phyloP scores from a whole-genome alignment of 2,797 vertebrate species.

The Lophotriccus pileatus region DNA sequence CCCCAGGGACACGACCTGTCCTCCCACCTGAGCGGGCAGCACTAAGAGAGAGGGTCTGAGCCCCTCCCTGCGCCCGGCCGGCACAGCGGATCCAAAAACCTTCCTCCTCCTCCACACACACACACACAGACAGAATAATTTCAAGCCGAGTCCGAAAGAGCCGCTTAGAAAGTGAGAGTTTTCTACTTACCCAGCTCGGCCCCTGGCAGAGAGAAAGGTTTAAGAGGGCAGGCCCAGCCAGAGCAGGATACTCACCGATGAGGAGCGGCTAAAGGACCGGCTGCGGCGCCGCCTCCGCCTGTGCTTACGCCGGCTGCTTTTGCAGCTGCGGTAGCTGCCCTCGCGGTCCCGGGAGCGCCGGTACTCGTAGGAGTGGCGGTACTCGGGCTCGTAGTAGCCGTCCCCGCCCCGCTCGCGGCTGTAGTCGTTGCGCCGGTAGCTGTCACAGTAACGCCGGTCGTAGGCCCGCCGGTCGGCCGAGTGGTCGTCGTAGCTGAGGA shows the following conservation, averaged over 20 bases:
- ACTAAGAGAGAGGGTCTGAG: neutral
- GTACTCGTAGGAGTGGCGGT: slow-evolving; percentile 86
- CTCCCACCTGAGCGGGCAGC: neutral
- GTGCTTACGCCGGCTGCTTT: slow-evolving; percentile 96
- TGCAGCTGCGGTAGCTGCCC: slow-evolving; percentile 84
- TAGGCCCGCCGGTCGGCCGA: slow-evolving; percentile 86
- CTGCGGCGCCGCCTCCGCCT: slow-evolving; percentile 94
- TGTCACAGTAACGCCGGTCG: slow-evolving; percentile 88
- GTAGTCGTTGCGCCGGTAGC: slow-evolving; percentile 87
- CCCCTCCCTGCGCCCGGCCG: neutral
- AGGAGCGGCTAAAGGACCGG: slow-evolving; percentile 97
- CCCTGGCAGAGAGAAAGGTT: slow-evolving; percentile 61
- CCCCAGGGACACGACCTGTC: neutral
- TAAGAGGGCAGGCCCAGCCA: slow-evolving; percentile 64
- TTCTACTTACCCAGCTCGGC: slow-evolving; percentile 51
- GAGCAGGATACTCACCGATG: slow-evolving; percentile 93
- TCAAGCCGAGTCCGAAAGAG: slow-evolving; percentile 3
- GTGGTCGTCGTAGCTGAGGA: slow-evolving; percentile 85
- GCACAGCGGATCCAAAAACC: neutral
- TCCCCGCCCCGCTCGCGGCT: slow-evolving; percentile 83
- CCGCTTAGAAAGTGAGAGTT: slow-evolving; percentile 5
- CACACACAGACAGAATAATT: neutral
- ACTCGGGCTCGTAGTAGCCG: slow-evolving; percentile 85
- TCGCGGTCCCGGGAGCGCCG: slow-evolving; percentile 80
- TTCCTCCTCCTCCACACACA: neutral